Conservation (phyloP, 1,140 invertebrate genomes). For the Drosophila aff. region DNA sequence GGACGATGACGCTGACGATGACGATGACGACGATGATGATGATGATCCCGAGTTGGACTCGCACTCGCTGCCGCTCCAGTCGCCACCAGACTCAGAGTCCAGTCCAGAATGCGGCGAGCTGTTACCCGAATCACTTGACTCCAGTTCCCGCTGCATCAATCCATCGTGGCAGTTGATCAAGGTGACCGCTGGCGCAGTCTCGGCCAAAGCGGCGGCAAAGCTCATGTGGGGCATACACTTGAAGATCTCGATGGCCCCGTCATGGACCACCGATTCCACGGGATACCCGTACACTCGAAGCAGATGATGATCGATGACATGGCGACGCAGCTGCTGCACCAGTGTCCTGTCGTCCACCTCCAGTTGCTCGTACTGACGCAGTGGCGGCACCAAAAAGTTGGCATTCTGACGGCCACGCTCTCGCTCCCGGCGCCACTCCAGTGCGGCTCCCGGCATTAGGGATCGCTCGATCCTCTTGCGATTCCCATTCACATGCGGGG, state of each 20-base stretch:
- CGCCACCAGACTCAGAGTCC: constrained; percentile 85
- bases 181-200: constrained; percentile 45
- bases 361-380: constrained; percentile 80
- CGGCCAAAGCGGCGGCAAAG: constrained; percentile 84
- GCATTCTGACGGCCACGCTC: constrained; percentile 17
- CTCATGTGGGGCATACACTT: constrained; percentile 84
- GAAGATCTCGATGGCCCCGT: constrained; percentile 88
- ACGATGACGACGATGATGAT: constrained; percentile 3
- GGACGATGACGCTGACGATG: constrained; percentile 3
- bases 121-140: constrained; percentile 74
- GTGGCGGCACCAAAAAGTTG: constrained; percentile 66
- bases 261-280: constrained; percentile 87
- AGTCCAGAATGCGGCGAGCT: constrained; percentile 85
- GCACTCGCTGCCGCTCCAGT: constrained; percentile 72
- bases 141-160: constrained; percentile 17
- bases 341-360: constrained; percentile 85
- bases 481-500: constrained; percentile 25
- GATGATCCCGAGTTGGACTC: constrained; percentile 28
- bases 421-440: constrained; percentile 30
- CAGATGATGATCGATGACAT: constrained; percentile 88
- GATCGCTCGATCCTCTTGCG: constrained; percentile 33
- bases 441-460: constrained; percentile 19
- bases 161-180: constrained; percentile 68
- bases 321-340: constrained; percentile 86
- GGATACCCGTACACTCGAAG: constrained; percentile 91